phyloP scores from a whole-genome alignment of 2,113 vertebrate species.

The Brachyhypopomus occidentalis region DNA sequence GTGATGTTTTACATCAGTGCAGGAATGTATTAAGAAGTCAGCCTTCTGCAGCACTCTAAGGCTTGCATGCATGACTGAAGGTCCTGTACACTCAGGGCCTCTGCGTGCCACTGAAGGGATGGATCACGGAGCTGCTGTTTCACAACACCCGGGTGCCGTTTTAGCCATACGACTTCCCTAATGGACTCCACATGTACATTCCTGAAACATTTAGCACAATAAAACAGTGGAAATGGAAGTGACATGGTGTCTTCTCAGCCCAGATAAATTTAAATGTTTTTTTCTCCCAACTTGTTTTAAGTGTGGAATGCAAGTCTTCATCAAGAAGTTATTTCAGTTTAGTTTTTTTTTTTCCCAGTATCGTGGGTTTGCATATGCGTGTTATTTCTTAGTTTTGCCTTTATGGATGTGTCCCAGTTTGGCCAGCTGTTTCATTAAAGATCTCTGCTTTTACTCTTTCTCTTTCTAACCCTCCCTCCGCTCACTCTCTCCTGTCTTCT shows the following conservation, averaged over 20 bases:
- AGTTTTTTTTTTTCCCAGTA: conserved; percentile 44
- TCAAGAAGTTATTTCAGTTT: conserved; percentile 52
- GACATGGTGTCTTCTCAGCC: conserved; percentile 54
- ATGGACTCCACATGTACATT: conserved; percentile 76
- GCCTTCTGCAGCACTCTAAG: not conserved
- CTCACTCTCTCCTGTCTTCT: not conserved
- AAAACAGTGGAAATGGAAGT: not conserved
- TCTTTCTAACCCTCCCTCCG: not conserved
- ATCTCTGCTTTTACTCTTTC: not conserved
- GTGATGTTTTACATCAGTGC: conserved; percentile 26
- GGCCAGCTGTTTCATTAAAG: conserved; percentile 30
- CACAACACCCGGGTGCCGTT: conserved; percentile 57
- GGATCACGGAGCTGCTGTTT: conserved; percentile 42
- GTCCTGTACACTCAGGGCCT: conserved; percentile 8
- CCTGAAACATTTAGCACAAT: conserved; percentile 61
- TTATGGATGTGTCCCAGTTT: conserved; percentile 23
- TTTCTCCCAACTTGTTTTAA: conserved; percentile 18
- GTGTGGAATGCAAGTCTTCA: conserved; percentile 5
- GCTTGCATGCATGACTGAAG: not conserved
- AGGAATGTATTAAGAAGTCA: conserved; percentile 52
- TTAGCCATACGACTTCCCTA: conserved; percentile 65
- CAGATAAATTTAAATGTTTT: conserved; percentile 32
- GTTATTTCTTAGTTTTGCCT: conserved; percentile 16
- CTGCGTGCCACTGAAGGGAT: conserved; percentile 21
- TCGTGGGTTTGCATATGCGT: conserved; percentile 15